Conservation (phyloP, 1,140 invertebrate genomes). For the Cecropterus lyciades region DNA sequence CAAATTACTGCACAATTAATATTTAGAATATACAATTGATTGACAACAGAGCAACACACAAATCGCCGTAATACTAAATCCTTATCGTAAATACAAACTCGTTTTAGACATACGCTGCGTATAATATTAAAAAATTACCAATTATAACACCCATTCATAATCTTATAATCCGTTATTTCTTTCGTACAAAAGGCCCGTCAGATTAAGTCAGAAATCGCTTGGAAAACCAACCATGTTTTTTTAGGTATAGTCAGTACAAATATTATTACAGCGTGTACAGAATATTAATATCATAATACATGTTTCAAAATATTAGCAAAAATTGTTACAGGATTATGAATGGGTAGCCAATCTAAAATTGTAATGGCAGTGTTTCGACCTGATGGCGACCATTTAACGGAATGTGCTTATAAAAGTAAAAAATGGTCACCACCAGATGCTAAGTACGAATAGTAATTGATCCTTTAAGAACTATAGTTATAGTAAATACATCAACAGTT, state of each 20-base stretch:
- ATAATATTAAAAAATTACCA: conserved; percentile 44
- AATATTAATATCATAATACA: conserved; percentile 20
- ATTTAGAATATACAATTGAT: conserved; percentile 43
- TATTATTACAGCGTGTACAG: conserved; percentile 3
- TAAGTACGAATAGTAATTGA: conserved; percentile 73
- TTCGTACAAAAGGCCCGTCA: conserved; percentile 4
- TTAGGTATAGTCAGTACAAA: conserved; percentile 10
- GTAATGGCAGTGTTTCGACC: conserved; percentile 46
- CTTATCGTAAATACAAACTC: conserved; percentile 52
- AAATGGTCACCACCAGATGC: conserved; percentile 37
- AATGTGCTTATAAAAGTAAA: conserved; percentile 29
- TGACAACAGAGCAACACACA: conserved; percentile 52
- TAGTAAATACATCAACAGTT: conserved; percentile 30
- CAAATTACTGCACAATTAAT: conserved; percentile 46
- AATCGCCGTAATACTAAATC: conserved; percentile 39
- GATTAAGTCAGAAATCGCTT: not conserved
- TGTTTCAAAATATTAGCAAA: conserved; percentile 22
- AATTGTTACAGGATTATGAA: conserved; percentile 28
- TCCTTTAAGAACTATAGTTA: conserved; percentile 59
- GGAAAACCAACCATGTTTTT: not conserved
- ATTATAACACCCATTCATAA: conserved; percentile 36
- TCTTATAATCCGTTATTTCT: conserved; percentile 32
- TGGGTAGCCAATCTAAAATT: conserved; percentile 25
- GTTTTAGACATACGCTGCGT: conserved; percentile 39
- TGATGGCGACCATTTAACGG: conserved; percentile 35